A percentile compares a stretch with the other conserved stretches of the same genome.
Conservation (phyloP, 1,140 invertebrate genomes). For the Procambarus virginalis region DNA sequence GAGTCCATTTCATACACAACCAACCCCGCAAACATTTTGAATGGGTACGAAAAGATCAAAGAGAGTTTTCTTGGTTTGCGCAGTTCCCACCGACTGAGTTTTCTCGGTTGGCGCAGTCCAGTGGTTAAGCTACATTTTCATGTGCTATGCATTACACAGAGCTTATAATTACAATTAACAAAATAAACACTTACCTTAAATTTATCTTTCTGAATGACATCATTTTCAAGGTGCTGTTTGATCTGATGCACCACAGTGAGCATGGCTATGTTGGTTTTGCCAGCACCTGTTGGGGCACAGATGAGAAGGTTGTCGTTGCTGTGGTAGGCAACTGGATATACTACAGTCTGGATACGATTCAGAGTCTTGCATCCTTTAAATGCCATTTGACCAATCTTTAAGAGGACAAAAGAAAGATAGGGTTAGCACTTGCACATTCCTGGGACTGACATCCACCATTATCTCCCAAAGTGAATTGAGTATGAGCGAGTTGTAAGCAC, state of each 20-base stretch:
- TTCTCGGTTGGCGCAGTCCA: too few relatives aligned
- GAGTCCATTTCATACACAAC: too few relatives aligned
- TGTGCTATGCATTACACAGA: too few relatives aligned
- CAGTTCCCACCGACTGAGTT: too few relatives aligned
- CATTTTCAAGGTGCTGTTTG: constrained; percentile 86
- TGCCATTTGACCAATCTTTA: constrained; percentile 85
- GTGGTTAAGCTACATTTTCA: too few relatives aligned
- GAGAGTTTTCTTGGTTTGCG: too few relatives aligned
- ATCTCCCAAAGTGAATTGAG: too few relatives aligned
- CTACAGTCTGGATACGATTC: constrained; percentile 96
- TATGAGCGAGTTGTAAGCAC: too few relatives aligned
- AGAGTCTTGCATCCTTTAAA: constrained; percentile 90
- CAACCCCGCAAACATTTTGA: too few relatives aligned
- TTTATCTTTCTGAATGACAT: constrained; percentile 89
- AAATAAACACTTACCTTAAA: constrained; percentile 84
- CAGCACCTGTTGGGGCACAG: constrained; percentile 96
- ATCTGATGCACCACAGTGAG: constrained; percentile 93
- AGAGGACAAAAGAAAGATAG: background rate
- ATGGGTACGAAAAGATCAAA: too few relatives aligned
- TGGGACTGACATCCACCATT: too few relatives aligned
- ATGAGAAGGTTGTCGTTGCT: constrained; percentile 98
- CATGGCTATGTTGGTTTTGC: constrained; percentile 99
- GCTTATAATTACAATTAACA: background rate
- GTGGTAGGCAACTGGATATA: constrained; percentile 95
- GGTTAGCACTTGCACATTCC: too few relatives aligned